These are phyloP conservation scores for Penaeus japonicus DNA, from an alignment of 1,140 invertebrate genomes.

Conservation along the genomic window DNA sequence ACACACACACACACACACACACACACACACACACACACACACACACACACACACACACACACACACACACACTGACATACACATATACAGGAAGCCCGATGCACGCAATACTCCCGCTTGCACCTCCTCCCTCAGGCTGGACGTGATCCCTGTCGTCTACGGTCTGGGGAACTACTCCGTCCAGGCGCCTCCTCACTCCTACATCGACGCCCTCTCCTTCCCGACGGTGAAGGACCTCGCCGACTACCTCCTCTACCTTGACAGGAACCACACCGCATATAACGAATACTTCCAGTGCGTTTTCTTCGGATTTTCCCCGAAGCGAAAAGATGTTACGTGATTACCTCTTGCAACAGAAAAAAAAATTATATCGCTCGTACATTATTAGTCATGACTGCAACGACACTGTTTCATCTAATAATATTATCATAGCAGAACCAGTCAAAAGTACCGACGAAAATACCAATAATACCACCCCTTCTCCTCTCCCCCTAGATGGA, in stretches of 20 bases:
- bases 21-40: too few species aligned
- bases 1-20: too few species aligned
- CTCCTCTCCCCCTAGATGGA: neutral
- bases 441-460: too few species aligned
- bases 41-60: too few species aligned
- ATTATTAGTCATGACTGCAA: neutral
- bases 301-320: neutral
- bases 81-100: too few species aligned
- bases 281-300: constrained; percentile 64
- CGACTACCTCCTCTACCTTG: constrained; percentile 60
- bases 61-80: too few species aligned
- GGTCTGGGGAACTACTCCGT: constrained; percentile 58
- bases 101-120: too few species aligned
- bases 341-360: too few species aligned
- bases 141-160: constrained; percentile 61
- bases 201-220: constrained; percentile 64
- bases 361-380: too few species aligned
- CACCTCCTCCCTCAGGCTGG: constrained; percentile 18
- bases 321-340: neutral
- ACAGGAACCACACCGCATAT: constrained; percentile 64
- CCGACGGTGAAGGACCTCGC: constrained; percentile 52
- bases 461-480: too few species aligned
- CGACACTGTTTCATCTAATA: neutral
- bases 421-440: too few species aligned
- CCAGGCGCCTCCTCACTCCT: constrained; percentile 63